Percentiles rank a stretch among this genome's conserved stretches.
Conservation (phyloP, 2,113 vertebrate genomes). For the Dipodomys ordii region DNA sequence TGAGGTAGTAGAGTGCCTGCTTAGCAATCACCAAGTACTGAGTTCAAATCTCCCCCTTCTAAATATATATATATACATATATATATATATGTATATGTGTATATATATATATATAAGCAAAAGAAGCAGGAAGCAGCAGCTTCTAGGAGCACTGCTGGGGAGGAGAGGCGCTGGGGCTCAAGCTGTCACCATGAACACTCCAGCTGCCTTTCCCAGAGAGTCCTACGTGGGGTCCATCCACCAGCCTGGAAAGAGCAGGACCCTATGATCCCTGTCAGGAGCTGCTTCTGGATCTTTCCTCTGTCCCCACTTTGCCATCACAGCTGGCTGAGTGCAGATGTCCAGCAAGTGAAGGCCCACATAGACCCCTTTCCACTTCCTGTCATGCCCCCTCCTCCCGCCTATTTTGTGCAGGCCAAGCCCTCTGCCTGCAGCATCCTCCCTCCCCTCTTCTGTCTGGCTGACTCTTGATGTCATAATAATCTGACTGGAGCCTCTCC, state of each 20-base stretch:
- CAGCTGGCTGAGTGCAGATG: background rate
- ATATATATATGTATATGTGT: too few relatives aligned
- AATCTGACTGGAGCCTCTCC: background rate
- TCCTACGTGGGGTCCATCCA: too few relatives aligned
- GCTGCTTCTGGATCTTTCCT: background rate
- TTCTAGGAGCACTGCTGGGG: background rate
- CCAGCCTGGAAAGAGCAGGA: background rate
- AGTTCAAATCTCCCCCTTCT: too few relatives aligned
- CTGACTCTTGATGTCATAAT: background rate
- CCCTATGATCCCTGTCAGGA: rapidly evolving
- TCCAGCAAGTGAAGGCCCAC: background rate
- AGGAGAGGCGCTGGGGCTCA: too few relatives aligned
- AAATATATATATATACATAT: too few relatives aligned
- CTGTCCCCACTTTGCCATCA: too few relatives aligned
- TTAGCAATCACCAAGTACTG: too few relatives aligned
- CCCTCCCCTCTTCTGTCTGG: background rate
- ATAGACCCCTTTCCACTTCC: background rate
- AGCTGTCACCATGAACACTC: too few relatives aligned
- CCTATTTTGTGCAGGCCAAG: background rate
- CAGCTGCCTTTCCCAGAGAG: too few relatives aligned
- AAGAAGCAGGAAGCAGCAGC: background rate
- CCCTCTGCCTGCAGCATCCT: background rate
- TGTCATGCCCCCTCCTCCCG: background rate
- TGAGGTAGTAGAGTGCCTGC: too few relatives aligned
- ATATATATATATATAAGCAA: too few relatives aligned